Conservation (phyloP, 1,140 invertebrate species). For the Orchestia grillus region DNA sequence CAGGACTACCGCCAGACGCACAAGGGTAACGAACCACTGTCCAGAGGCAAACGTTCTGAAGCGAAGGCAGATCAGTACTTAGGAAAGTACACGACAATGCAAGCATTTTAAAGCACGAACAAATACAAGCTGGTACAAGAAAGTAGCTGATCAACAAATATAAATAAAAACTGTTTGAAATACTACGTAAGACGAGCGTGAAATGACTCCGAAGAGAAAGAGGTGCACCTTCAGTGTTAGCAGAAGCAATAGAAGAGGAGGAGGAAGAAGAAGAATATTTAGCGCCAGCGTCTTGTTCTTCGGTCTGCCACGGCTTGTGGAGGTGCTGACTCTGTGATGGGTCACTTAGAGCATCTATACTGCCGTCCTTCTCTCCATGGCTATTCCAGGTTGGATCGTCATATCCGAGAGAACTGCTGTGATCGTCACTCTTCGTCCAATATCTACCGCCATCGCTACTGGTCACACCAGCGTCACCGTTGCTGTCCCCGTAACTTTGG, state of each 20-base stretch:
- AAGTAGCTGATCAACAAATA: background rate
- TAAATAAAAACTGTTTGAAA: background rate
- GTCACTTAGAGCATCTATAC: background rate
- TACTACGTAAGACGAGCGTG: background rate
- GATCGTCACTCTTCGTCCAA: background rate
- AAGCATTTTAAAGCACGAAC: background rate
- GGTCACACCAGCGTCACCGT: background rate
- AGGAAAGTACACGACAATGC: background rate
- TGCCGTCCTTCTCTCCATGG: background rate
- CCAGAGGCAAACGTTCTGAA: background rate
- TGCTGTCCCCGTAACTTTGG: background rate
- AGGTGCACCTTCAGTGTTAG: conserved; percentile 41
- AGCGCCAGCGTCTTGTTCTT: background rate
- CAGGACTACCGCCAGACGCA: background rate
- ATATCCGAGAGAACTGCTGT: background rate
- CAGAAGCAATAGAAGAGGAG: conserved; percentile 30
- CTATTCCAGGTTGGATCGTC: background rate
- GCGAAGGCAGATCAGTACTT: background rate
- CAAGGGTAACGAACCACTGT: background rate
- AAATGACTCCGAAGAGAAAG: background rate
- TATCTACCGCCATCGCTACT: background rate
- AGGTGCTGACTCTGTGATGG: background rate
- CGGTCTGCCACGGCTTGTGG: conserved; percentile 19
- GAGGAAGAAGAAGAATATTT: conserved; percentile 40
- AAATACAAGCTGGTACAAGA: background rate